Base-by-base conservation (phyloP, 2,888 invertebrate genomes). In the Rutpela maculata region DNA sequence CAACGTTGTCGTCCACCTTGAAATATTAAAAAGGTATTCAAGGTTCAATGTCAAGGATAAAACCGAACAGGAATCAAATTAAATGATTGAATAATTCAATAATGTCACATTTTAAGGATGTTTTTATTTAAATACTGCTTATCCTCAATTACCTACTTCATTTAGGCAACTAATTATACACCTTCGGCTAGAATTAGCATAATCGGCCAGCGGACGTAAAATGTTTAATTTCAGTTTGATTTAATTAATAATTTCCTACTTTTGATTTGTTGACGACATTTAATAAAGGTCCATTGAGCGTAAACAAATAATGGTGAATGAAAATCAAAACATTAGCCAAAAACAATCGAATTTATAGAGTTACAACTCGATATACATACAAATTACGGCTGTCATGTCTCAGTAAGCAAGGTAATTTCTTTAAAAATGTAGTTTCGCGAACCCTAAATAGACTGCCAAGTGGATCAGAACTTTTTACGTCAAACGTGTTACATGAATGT, bases 1-100 rank as follows among this genome's bases (percentile, higher is more conserved):
- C 84, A 85, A 84, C 81, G 78, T 77, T 83, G 83, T 80, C 67
- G 83, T 82, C 82, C 81, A 81, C 84, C 85, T 85, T 85, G 84
- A 84, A 83, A 79, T 77, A 75, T 70, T 80, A 79, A 81, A 80
- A 73, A 76, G 72, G 72, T 72, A 72, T 72, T 72, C 72, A 72
- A 72, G 72, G 72, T 72, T 72, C 72, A 72, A 72, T 62, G 62
- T 72, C 72, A 72, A 72, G 72, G 72, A 31, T 72, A 72, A 55
- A 72, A 31, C 17, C 63, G 63, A 72, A 72, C 63, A 63, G 72
- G 63, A 72, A 72, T 72, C 50, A 50, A 31, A 72, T 72, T 72
- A 63, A 62, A 55, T 55, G 50, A 72, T 9, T 72, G 72, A 72
- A 72, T 72, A 63, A 72, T 72, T 72, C 72, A 72, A 50, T 62